Base-by-base conservation (phyloP, 2,797 vertebrate species). In the Paguma larvata region DNA sequence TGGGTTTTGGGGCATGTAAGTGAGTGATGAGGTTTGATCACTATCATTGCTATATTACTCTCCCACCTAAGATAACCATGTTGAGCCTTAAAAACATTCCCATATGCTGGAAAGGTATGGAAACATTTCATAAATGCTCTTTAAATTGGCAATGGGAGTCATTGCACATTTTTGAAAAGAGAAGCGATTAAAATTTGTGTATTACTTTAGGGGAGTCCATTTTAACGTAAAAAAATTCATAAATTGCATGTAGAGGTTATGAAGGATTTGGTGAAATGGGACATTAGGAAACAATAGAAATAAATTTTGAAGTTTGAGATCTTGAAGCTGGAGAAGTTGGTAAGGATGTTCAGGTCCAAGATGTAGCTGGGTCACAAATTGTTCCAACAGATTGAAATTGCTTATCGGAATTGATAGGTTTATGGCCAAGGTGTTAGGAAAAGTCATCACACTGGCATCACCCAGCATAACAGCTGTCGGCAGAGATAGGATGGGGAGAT, bases 301-400 rank as follows among this genome's bases (percentile, higher is more conserved):
- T 38, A 82, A 88, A 84, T 80, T 79, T 82, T 75, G 48, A 38
- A 32, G 68, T 82, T 95, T 93, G 59, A 93, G 19, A 65, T 84
- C 18, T 11, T 53, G 48, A 83, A 68, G 48, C n/a, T 46, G 27
- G 16, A 48, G 46, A 85, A 88, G 21, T 75, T 86, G 59, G 38
- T 86, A 94, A 72, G 14, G 48, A 77, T 63, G 18, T 38, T 85
- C 15, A 78, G 70, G 53, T 4, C 44, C 70, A 92, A 84, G n/a
- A 16, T 51, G 32, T n/a, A 44, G 32, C 25, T 83, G 41, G 68
- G 83, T 32, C 51, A 51, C 34, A 63, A 38, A 70, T 5, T 19
- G 38, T 56, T 80, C 15, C 38, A 89, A 56, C 46, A 85, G 63
- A 65, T 30, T 78, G 23, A 96, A 94, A 85, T 32, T 48, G 32